Conservation (phyloP, 2,888 invertebrate genomes). For the Caenorhabditis zanzibari region DNA sequence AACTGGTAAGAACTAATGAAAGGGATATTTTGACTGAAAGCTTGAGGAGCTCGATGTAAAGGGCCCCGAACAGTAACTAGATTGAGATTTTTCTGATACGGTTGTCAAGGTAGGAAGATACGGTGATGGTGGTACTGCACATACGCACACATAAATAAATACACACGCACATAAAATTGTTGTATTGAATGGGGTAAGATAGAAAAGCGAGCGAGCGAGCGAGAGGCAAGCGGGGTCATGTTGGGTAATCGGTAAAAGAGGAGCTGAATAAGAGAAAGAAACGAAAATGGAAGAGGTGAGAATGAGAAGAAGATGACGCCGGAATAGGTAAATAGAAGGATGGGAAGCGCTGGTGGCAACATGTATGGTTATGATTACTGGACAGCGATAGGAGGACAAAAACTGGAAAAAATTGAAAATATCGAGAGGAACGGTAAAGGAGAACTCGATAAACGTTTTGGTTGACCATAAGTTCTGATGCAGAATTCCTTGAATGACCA, state of each 20-base stretch:
- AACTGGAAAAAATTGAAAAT: not conserved
- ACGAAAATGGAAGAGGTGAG: conserved; percentile 1
- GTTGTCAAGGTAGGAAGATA: conserved; percentile 1
- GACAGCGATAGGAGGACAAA: too few species aligned
- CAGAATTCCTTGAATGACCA: too few species aligned
- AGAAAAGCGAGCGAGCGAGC: conserved; percentile 1
- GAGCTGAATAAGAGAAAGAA: conserved; percentile 7
- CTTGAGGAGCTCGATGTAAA: too few species aligned
- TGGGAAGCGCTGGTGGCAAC: not conserved
- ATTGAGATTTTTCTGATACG: too few species aligned
- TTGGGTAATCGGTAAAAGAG: conserved; percentile 47
- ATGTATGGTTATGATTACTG: conserved; percentile 16
- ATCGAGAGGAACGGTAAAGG: not conserved
- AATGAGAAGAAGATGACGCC: not conserved
- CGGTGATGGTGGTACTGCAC: not conserved
- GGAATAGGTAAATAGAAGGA: conserved; percentile 37
- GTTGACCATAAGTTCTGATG: too few species aligned
- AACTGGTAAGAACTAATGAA: too few species aligned
- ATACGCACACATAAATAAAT: conserved; percentile 9
- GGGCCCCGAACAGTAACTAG: not conserved
- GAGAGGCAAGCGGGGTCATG: conserved; percentile 46
- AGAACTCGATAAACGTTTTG: not conserved
- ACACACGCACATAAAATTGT: conserved; percentile 33
- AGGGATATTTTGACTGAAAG: too few species aligned
- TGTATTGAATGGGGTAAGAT: conserved; percentile 25